phyloP scores from a whole-genome alignment of 1,140 invertebrate genomes.

The Tetragonula clypearis region DNA sequence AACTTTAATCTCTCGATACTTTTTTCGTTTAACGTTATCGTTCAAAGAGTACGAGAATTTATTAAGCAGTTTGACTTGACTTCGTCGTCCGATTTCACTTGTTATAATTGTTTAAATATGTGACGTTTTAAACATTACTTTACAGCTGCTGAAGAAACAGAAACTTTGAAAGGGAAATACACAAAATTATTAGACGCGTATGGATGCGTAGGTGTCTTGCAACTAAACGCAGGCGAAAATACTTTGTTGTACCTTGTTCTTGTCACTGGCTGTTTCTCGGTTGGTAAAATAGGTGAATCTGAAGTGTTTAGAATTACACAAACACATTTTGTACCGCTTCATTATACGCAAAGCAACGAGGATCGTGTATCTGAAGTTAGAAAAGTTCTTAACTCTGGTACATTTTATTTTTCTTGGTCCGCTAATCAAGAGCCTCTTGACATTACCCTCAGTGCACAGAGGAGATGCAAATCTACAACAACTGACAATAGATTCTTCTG shows the following conservation, averaged over 20 bases:
- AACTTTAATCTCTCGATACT: background rate
- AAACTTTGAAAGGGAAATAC: conserved; percentile 93
- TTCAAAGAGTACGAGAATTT: background rate
- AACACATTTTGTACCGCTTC: conserved; percentile 93
- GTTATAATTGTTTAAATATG: too few species aligned
- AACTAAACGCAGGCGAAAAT: conserved; percentile 92
- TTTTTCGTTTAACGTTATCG: background rate
- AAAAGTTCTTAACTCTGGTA: conserved; percentile 97
- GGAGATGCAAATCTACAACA: conserved; percentile 87
- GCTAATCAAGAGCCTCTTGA: conserved; percentile 85
- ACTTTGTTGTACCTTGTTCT: conserved; percentile 93
- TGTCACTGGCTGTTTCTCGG: conserved; percentile 96
- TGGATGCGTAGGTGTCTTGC: conserved; percentile 95
- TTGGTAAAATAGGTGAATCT: conserved; percentile 95
- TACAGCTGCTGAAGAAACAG: conserved; percentile 90
- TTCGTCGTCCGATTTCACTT: too few species aligned
- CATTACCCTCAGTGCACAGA: conserved; percentile 96
- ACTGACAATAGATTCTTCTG: conserved; percentile 99
- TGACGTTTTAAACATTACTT: conserved; percentile 43
- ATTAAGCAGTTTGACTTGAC: background rate
- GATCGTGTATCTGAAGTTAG: conserved; percentile 90
- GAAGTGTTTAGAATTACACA: conserved; percentile 97
- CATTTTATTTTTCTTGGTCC: conserved; percentile 97
- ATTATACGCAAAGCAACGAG: conserved; percentile 89
- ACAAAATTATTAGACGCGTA: conserved; percentile 95